These are phyloP conservation scores for Siniperca scherzeri DNA, from an alignment of 2,797 vertebrate genomes.

Conservation along the genomic window DNA sequence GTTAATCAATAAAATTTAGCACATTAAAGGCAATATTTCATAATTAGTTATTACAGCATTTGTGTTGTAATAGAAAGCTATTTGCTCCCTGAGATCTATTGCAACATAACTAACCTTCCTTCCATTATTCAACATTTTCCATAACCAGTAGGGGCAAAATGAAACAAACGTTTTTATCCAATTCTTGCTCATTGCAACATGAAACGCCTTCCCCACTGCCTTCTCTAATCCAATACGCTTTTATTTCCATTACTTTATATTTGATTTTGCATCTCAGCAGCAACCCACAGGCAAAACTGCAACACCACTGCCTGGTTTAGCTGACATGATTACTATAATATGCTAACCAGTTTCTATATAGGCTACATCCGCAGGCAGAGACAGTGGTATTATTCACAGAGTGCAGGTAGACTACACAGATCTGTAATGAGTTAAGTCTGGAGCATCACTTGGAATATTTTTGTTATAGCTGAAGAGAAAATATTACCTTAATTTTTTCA, in stretches of 20 bases:
- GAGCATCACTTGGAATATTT: no score
- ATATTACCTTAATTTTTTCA: no score
- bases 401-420: constrained; percentile 36
- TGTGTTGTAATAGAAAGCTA: not conserved
- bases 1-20: not conserved
- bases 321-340: constrained; percentile 72
- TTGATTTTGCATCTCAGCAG: constrained; percentile 79
- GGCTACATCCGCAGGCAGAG: constrained; percentile 42
- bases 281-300: constrained; percentile 71
- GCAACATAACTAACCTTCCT: not conserved
- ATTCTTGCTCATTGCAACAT: constrained; percentile 68
- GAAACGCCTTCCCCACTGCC: constrained; percentile 65
- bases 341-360: constrained; percentile 64
- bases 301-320: constrained; percentile 44
- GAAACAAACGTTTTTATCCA: constrained; percentile 71
- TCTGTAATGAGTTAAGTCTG: constrained; percentile 18
- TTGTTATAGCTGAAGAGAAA: no score
- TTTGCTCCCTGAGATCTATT: constrained; percentile 12
- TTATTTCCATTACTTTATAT: constrained; percentile 81
- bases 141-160: constrained; percentile 54
- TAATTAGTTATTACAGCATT: not conserved
- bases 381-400: constrained; percentile 52
- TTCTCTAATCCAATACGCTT: constrained; percentile 75
- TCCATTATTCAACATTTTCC: constrained; percentile 42
- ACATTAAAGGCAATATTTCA: not conserved